Evolutionary conservation across 1,140 invertebrate genomes (phyloP).

Genomic region (Octopus sinensis): DNA sequence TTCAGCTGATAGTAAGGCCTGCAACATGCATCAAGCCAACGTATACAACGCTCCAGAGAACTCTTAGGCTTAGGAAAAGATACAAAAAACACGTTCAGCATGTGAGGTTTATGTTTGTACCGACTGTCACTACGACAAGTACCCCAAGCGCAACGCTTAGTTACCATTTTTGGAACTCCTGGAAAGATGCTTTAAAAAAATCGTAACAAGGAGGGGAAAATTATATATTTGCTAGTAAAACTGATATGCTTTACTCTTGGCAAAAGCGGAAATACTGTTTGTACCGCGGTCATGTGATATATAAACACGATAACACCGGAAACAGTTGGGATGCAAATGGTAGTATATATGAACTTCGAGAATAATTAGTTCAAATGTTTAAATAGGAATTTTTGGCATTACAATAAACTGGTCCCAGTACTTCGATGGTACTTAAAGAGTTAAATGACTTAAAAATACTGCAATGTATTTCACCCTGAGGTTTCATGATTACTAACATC

Average conservation of each 20-base stretch:
- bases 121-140: constrained; percentile 24
- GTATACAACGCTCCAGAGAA: constrained; percentile 8
- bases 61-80: constrained; percentile 27
- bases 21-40: constrained; percentile 24
- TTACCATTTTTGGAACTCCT: constrained; percentile 4
- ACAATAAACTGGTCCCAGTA: too few relatives aligned
- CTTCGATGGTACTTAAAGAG: too few relatives aligned
- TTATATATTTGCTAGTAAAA: not conserved
- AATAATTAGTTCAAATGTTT: too few relatives aligned
- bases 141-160: constrained; percentile 24
- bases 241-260: not conserved
- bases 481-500: too few relatives aligned
- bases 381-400: too few relatives aligned
- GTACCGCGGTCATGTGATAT: not conserved
- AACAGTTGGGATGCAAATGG: too few relatives aligned
- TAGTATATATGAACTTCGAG: too few relatives aligned
- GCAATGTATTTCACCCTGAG: too few relatives aligned
- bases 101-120: constrained; percentile 19
- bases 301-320: not conserved
- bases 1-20: constrained; percentile 22
- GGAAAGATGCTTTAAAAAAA: not conserved
- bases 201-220: not conserved
- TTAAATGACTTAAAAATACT: too few relatives aligned
- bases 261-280: not conserved
- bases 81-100: constrained; percentile 20